Evolutionary conservation across 1,140 invertebrate species (phyloP).

Genomic region (Macrobrachium rosenbergii): DNA sequence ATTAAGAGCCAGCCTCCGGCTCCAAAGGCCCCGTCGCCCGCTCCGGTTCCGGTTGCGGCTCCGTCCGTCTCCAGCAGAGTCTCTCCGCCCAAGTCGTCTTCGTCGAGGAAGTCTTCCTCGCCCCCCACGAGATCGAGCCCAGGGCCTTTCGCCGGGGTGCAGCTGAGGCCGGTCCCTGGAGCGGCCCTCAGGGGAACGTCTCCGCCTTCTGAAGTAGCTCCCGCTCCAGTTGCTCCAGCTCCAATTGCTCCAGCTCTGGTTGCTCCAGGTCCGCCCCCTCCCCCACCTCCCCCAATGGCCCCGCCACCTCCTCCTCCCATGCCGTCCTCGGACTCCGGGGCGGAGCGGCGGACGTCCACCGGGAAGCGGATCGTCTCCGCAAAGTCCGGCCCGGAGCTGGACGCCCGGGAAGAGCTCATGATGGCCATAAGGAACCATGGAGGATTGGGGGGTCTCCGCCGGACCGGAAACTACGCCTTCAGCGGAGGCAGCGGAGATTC

Average conservation of each 20-base stretch:
- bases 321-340: conserved; percentile 25
- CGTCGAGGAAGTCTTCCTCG: conserved; percentile 2
- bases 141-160: conserved; percentile 1
- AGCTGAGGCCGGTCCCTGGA: conserved; percentile 27
- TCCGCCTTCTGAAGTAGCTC: not conserved
- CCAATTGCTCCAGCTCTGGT: conserved; percentile 36
- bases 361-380: conserved; percentile 57
- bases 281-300: conserved; percentile 28
- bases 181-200: conserved; percentile 3
- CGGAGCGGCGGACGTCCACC: conserved; percentile 54
- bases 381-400: conserved; percentile 40
- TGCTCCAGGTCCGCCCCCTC: not conserved
- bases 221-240: not conserved
- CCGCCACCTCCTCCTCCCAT: conserved; percentile 20
- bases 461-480: not conserved
- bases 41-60: not conserved
- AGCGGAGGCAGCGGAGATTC: no score
- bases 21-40: not conserved
- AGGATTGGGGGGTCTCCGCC: conserved; percentile 33
- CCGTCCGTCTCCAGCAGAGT: not conserved
- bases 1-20: conserved; percentile 7
- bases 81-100: conserved; percentile 24
- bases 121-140: not conserved
- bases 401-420: conserved; percentile 65
- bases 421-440: conserved; percentile 62